These are phyloP conservation scores for Drosophila hydei DNA, from an alignment of 1,140 invertebrate genomes.

Conservation along the genomic window DNA sequence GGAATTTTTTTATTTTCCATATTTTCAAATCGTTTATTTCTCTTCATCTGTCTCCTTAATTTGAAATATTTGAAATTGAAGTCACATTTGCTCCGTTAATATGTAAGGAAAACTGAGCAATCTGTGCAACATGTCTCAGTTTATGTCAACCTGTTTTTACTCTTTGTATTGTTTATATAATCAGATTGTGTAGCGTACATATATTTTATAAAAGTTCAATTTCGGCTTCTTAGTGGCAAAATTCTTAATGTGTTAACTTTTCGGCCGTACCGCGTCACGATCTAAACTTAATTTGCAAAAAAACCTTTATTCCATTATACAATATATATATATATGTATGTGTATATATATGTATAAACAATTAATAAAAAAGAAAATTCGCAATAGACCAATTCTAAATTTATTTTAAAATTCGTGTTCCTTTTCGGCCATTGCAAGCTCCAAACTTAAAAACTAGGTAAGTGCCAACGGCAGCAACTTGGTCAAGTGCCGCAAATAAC, in stretches of 20 bases:
- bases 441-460: conserved; percentile 52
- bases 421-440: conserved; percentile 30
- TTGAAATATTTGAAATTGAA: background rate
- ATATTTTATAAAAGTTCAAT: conserved; percentile 75
- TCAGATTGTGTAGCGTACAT: conserved; percentile 77
- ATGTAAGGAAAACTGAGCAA: conserved; percentile 9
- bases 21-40: background rate
- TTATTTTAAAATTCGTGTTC: conserved; percentile 31
- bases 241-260: conserved; percentile 74
- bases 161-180: conserved; percentile 69
- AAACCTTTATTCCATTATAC: conserved; percentile 2
- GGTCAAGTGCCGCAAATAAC: conserved; percentile 21
- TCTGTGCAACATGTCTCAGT: conserved; percentile 40
- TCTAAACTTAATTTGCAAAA: conserved; percentile 43
- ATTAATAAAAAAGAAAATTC: conserved; percentile 31
- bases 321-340: background rate
- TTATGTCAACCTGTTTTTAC: conserved; percentile 44
- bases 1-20: too few relatives aligned
- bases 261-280: conserved; percentile 69
- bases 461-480: conserved; percentile 33
- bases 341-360: background rate
- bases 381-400: conserved; percentile 30
- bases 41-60: background rate
- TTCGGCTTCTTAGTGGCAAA: conserved; percentile 75
- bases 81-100: background rate